These are phyloP conservation scores for Argya squamiceps DNA, from an alignment of 2,797 vertebrate species.

Conservation along the genomic window DNA sequence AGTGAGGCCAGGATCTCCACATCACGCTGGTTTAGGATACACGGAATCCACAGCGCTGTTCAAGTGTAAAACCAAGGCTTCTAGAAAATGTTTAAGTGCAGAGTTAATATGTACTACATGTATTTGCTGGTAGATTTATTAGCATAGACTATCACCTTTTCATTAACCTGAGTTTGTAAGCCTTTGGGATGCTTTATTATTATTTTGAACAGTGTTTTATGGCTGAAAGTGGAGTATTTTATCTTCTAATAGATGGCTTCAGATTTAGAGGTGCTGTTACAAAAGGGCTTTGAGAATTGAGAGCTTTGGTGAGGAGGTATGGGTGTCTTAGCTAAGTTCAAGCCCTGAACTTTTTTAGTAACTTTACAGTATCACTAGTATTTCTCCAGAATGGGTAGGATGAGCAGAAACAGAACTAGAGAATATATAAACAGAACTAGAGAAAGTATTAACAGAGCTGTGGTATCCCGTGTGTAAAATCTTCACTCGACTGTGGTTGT, in stretches of 20 bases:
- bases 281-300: neutral
- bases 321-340: neutral
- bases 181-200: neutral
- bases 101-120: rapidly evolving
- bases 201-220: neutral
- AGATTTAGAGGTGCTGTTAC: neutral
- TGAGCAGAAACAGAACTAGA: neutral
- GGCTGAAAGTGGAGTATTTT: neutral
- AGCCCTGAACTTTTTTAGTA: neutral
- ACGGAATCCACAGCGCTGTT: neutral
- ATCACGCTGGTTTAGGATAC: rapidly evolving
- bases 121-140: neutral
- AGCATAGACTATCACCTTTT: neutral
- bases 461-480: neutral
- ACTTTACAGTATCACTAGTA: neutral
- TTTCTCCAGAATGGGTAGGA: neutral
- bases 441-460: neutral
- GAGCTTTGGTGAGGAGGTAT: neutral
- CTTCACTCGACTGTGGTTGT: neutral
- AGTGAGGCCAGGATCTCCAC: neutral
- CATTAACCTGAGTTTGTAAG: neutral
- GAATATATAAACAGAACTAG: neutral
- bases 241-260: neutral
- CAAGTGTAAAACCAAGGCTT: neutral
- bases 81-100: neutral